Percentiles rank a stretch among this genome's conserved stretches.
Conservation (phyloP, 30 jellyfish, hydroid and myxozoan genomes). For the Hydra vulgaris region DNA sequence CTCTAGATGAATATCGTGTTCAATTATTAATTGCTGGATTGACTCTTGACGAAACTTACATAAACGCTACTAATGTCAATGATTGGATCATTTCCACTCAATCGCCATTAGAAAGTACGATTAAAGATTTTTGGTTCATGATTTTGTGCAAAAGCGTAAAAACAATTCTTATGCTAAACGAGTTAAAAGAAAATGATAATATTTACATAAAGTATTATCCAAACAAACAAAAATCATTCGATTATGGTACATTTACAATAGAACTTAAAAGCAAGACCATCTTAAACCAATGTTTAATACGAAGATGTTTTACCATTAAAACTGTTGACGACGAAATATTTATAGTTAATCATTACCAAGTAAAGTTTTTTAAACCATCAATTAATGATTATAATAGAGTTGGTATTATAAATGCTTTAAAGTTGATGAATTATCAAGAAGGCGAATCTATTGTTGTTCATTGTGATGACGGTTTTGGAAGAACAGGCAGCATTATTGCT, state of each 20-base stretch:
- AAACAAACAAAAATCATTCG: conserved; percentile 10
- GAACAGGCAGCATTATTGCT: conserved; percentile 57
- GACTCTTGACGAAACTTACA: conserved; percentile 29
- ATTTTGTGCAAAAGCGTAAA: conserved; percentile 34
- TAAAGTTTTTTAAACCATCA: background rate
- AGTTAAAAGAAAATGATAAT: conserved; percentile 31
- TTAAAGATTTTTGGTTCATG: conserved; percentile 75
- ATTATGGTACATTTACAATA: conserved; percentile 36
- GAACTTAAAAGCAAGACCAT: conserved; percentile 38
- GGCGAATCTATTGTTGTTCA: conserved; percentile 47
- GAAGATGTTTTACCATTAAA: conserved; percentile 39
- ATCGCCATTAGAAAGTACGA: conserved; percentile 66
- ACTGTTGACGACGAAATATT: conserved; percentile 17
- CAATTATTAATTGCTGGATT: conserved; percentile 32
- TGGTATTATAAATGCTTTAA: background rate
- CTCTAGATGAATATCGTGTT: conserved; percentile 54
- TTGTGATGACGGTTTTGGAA: conserved; percentile 74
- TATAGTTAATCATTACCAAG: conserved; percentile 54
- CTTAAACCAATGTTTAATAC: conserved; percentile 41
- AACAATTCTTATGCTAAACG: conserved; percentile 48
- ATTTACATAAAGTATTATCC: conserved; percentile 45
- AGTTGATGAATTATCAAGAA: conserved; percentile 15
- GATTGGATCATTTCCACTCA: conserved; percentile 50
- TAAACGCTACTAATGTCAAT: conserved; percentile 58
- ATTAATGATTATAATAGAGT: background rate